Conservation (phyloP, 1,140 invertebrate genomes). For the Goniozus legneri region DNA sequence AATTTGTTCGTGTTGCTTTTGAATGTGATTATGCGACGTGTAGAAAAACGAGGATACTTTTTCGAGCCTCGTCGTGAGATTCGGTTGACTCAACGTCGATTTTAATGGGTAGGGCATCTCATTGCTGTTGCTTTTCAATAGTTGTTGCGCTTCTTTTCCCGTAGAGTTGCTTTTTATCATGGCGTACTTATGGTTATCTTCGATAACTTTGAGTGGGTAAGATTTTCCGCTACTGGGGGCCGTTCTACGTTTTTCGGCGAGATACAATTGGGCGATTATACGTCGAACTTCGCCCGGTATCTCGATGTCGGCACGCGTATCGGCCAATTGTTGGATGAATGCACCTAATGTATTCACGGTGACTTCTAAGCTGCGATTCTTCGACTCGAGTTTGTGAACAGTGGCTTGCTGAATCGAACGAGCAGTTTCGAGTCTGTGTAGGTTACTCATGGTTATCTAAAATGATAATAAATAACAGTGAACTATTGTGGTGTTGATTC, state of each 20-base stretch:
- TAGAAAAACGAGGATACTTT: slow-evolving; percentile 62
- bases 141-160: slow-evolving; percentile 36
- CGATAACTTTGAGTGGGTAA: slow-evolving; percentile 55
- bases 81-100: slow-evolving; percentile 52
- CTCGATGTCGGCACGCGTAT: slow-evolving; percentile 59
- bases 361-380: slow-evolving; percentile 63
- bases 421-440: slow-evolving; percentile 61
- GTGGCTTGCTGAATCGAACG: slow-evolving; percentile 58
- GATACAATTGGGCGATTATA: slow-evolving; percentile 60
- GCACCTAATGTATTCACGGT: slow-evolving; percentile 61
- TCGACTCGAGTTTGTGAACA: slow-evolving; percentile 61
- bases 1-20: slow-evolving; percentile 52
- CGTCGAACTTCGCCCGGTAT: slow-evolving; percentile 64
- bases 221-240: slow-evolving; percentile 43
- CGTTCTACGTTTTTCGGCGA: slow-evolving; percentile 49
- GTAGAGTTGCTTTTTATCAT: slow-evolving; percentile 49
- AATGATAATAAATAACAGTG: slow-evolving; percentile 11
- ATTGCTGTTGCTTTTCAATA: slow-evolving; percentile 30
- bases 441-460: slow-evolving; percentile 60
- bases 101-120: slow-evolving; percentile 47
- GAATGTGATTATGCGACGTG: slow-evolving; percentile 63
- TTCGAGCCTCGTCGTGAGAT: slow-evolving; percentile 44
- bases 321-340: slow-evolving; percentile 61
- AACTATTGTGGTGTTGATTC: background rate
- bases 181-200: slow-evolving; percentile 54